Evolutionary conservation across 2,113 vertebrate species (phyloP).

Genomic region (Phrynocephalus versicolor): DNA sequence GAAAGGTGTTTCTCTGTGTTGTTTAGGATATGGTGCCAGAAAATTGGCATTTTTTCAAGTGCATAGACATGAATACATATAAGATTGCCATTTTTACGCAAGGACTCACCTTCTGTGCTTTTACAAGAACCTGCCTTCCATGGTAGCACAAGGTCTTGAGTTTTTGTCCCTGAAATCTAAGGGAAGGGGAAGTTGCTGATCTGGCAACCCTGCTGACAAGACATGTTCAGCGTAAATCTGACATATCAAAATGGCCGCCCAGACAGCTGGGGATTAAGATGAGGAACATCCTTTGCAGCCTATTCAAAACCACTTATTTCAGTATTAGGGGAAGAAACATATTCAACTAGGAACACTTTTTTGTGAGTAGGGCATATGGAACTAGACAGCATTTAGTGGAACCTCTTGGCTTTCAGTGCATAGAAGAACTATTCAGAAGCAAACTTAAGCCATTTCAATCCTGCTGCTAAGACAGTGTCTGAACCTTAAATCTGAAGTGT

Average conservation of each 20-base stretch:
- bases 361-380: not conserved
- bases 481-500: not conserved
- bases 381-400: not conserved
- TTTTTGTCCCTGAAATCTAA: not conserved
- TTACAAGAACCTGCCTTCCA: too few species aligned
- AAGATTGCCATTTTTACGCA: too few species aligned
- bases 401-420: not conserved
- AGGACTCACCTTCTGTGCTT: too few species aligned
- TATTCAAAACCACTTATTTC: not conserved
- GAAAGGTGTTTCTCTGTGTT: too few species aligned
- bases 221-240: not conserved
- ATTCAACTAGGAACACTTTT: not conserved
- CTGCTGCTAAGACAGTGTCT: not conserved
- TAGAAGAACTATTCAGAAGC: not conserved
- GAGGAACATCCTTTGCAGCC: not conserved
- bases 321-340: not conserved
- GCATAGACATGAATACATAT: too few species aligned
- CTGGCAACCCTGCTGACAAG: not conserved
- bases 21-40: too few species aligned
- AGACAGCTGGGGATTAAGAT: not conserved
- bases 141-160: not conserved
- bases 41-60: too few species aligned
- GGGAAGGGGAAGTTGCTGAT: not conserved
- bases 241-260: not conserved
- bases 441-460: not conserved